phyloP scores from a whole-genome alignment of 2,113 vertebrate species.

The Steatornis caripensis region DNA sequence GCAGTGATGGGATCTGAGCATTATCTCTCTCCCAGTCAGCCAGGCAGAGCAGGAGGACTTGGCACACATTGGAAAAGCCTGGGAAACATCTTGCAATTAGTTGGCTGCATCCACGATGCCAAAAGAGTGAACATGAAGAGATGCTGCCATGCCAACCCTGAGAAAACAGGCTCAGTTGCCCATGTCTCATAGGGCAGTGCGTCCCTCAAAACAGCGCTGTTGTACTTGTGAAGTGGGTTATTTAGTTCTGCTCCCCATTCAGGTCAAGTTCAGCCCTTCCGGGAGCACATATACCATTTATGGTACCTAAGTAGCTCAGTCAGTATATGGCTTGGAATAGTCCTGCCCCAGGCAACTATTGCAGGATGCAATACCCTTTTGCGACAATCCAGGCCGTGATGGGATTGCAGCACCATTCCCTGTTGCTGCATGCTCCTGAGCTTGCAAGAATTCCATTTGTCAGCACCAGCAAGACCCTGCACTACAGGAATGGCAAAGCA shows the following conservation, averaged over 20 bases:
- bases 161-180: not conserved
- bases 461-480: not conserved
- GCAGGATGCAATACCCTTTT: not conserved
- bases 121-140: not conserved
- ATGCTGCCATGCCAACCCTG: not conserved
- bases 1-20: not conserved
- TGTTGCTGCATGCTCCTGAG: not conserved
- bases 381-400: not conserved
- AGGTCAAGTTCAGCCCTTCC: not conserved
- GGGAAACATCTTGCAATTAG: not conserved
- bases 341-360: not conserved
- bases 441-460: not conserved
- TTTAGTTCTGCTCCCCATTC: not conserved
- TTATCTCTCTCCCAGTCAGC: not conserved
- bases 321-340: not conserved
- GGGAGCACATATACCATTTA: not conserved
- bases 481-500: not conserved
- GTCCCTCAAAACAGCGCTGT: not conserved
- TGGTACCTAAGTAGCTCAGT: not conserved
- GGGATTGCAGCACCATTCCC: not conserved
- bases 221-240: not conserved
- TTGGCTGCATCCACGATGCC: not conserved
- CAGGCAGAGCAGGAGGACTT: not conserved
- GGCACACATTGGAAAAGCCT: not conserved
- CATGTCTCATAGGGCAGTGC: not conserved